Conservation (phyloP, 1,140 invertebrate species). For the Melanaphis sacchari region DNA sequence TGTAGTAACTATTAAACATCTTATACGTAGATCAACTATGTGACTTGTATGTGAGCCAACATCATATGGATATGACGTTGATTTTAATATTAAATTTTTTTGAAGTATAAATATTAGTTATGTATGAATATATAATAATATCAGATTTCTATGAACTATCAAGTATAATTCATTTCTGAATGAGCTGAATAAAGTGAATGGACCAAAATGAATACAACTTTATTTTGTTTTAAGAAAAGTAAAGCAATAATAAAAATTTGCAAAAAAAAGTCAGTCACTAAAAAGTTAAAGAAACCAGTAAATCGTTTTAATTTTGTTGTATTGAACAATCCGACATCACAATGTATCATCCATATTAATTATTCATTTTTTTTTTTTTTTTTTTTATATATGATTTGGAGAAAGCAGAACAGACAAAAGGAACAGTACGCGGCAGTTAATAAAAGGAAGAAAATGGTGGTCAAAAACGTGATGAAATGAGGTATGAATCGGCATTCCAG, state of each 20-base stretch:
- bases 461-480: conserved; percentile 57
- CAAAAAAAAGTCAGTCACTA: background rate
- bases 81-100: background rate
- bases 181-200: background rate
- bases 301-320: conserved; percentile 12
- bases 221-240: background rate
- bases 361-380: conserved; percentile 42
- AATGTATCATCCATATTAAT: conserved; percentile 54
- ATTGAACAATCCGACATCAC: background rate
- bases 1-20: background rate
- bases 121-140: background rate
- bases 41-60: background rate
- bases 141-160: background rate
- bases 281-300: conserved; percentile 3
- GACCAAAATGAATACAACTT: background rate
- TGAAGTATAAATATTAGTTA: background rate
- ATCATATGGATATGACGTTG: background rate
- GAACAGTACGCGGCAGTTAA: conserved; percentile 47
- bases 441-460: conserved; percentile 56
- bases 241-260: background rate
- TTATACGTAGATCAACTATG: background rate
- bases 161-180: background rate
- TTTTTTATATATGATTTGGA: conserved; percentile 41
- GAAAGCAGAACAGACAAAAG: conserved; percentile 54
- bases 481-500: conserved; percentile 52